Conservation (phyloP, 2,797 vertebrate genomes). For the Alouatta caraya region DNA sequence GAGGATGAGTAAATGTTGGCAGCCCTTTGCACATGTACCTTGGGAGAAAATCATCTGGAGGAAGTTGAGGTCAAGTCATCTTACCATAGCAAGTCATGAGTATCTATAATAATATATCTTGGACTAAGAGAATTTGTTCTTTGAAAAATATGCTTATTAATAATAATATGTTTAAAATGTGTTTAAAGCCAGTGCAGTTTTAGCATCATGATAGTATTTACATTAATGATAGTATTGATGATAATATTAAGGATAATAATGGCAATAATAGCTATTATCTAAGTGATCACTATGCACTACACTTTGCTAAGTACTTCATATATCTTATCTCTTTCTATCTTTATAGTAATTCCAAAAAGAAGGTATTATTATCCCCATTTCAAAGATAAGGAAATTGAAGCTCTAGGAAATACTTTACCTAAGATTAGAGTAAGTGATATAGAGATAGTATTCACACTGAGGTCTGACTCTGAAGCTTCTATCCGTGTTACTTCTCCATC, state of each 20-base stretch:
- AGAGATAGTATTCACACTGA: slow-evolving; percentile 12
- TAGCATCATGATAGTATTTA: neutral
- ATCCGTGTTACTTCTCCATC: neutral
- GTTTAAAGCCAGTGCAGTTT: slow-evolving; percentile 20
- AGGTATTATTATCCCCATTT: slow-evolving; percentile 15
- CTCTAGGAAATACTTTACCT: slow-evolving; percentile 28
- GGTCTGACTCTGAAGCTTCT: slow-evolving; percentile 10
- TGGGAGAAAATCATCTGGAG: slow-evolving; percentile 49
- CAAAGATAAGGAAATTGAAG: slow-evolving; percentile 38
- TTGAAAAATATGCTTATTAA: slow-evolving; percentile 48
- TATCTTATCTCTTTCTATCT: neutral
- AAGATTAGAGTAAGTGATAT: neutral
- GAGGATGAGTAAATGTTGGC: slow-evolving; percentile 20
- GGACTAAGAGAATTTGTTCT: slow-evolving; percentile 37
- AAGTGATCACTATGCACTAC: neutral
- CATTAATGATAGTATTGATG: slow-evolving; percentile 6
- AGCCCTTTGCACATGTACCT: neutral
- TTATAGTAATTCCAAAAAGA: slow-evolving; percentile 20
- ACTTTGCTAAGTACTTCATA: slow-evolving; percentile 28
- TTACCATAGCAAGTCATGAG: neutral
- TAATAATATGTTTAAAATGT: neutral
- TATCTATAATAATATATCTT: neutral
- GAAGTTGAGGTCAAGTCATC: slow-evolving; percentile 43
- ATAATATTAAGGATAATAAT: slow-evolving; percentile 13
- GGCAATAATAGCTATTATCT: slow-evolving; percentile 2